phyloP scores from a whole-genome alignment of 2,888 invertebrate genomes.

The Andrena bucephala region DNA sequence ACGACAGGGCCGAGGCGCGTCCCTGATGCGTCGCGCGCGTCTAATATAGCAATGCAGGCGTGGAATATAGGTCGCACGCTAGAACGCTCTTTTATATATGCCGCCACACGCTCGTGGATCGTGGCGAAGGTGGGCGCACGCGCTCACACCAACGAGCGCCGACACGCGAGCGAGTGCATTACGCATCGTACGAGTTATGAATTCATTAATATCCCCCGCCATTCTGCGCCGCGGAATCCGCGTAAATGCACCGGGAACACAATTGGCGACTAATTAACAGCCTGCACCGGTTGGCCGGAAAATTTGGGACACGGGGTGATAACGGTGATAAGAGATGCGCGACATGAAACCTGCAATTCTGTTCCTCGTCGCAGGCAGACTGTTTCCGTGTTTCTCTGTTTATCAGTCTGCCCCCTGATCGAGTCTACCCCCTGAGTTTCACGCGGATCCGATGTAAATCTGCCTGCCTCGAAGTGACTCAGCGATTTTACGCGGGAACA shows the following conservation, averaged over 20 bases:
- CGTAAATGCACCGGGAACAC: constrained; percentile 21
- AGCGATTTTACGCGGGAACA: neutral
- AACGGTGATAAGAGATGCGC: too few species aligned
- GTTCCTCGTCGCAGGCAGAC: too few species aligned
- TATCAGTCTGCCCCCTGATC: too few species aligned
- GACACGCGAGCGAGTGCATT: constrained; percentile 47
- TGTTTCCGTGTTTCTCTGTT: too few species aligned
- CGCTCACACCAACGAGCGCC: constrained; percentile 23
- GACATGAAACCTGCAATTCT: too few species aligned
- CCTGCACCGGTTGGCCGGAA: neutral
- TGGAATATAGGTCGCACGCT: constrained; percentile 79
- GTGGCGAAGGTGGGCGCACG: constrained; percentile 52
- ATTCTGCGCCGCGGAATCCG: constrained; percentile 13
- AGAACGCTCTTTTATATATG: constrained; percentile 75
- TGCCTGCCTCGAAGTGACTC: neutral
- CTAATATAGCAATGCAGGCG: constrained; percentile 79
- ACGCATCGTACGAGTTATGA: constrained; percentile 56
- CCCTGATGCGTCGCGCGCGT: constrained; percentile 73
- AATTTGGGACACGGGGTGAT: neutral
- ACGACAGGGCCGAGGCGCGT: constrained; percentile 52
- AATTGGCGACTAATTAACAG: constrained; percentile 4
- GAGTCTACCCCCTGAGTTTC: too few species aligned
- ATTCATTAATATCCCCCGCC: constrained; percentile 36
- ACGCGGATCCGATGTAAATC: neutral
- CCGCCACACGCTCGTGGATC: constrained; percentile 65